Conservation (phyloP, 2,113 vertebrate genomes). For the Fukomys damarensis region DNA sequence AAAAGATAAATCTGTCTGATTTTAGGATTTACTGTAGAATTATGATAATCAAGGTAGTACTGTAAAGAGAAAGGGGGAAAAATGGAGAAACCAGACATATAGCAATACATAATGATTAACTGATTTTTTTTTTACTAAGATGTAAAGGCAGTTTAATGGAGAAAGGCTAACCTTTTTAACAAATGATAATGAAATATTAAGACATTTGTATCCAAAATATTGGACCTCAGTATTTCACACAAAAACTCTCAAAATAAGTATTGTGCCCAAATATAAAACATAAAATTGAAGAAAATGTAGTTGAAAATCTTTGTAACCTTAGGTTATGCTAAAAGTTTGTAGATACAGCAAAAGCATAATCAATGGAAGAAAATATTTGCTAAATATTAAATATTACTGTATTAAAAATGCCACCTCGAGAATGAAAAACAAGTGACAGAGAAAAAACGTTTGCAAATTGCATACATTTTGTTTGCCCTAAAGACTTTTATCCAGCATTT, state of each 20-base stretch:
- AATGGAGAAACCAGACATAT: neutral
- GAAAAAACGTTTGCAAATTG: neutral
- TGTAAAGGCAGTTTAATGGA: neutral
- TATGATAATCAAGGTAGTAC: neutral
- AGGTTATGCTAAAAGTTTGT: neutral
- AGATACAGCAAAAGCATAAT: neutral
- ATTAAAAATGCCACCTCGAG: neutral
- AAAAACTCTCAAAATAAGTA: neutral
- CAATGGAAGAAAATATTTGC: neutral
- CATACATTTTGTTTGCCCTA: neutral
- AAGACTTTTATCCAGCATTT: constrained; percentile 21
- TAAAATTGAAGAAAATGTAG: neutral
- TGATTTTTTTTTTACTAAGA: neutral
- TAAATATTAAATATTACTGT: neutral
- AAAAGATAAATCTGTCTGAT: neutral
- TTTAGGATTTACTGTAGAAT: neutral
- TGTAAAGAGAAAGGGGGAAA: neutral
- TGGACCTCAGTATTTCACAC: neutral
- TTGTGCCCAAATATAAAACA: neutral
- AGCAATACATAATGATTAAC: neutral
- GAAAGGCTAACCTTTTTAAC: neutral
- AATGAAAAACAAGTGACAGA: neutral
- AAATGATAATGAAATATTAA: neutral
- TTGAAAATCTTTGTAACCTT: neutral
- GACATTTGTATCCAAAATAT: neutral